Base-by-base conservation (phyloP, 2,113 vertebrate species). In the Channa argus region DNA sequence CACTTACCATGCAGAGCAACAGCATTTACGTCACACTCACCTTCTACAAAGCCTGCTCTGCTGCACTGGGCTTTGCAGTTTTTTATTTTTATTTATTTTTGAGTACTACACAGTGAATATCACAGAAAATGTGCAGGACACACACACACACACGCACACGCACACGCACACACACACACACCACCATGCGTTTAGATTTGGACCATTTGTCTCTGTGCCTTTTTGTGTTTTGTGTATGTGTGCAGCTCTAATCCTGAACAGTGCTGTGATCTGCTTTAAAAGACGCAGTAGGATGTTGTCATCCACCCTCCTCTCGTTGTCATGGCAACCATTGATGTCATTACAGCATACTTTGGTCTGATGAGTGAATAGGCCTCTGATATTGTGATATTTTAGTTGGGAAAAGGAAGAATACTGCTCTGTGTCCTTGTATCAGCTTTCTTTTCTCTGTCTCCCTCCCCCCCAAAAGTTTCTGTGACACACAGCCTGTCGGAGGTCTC, bases 241-340 rank as follows among this genome's bases (percentile, higher is more conserved):
- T 67, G 67, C 81, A 74, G 53, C 68, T 83, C 65, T 81, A 64
- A 63, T 82, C 54, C 75, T 39, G 59, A 87, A 50, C 63, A 63
- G 59, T 14, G 58, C 66, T 65, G 71, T 77, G 87, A 88, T 89
- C 87, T 62, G 72, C 79, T 77, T 74, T 59, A 66, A 86, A 82
- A 86, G 67, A 89, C 63, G 65, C 79, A 88, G 80, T 60, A 70
- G 80, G 82, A 88, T 91, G 91, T 89, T 92, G 89, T 92, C 88
- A 90, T 91, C 84, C 79, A 15, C 79, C 86, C 84, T 70, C 84
- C 81, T 71, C 65, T 51, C 38, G 89, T 94, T 87, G 84, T 76
- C 91, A 86, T 56, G 77, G 88, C 71, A 85, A 94, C 91, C 81
- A 89, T 77, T 93, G 92, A 94, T 92, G 92, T 93, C 91, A 94